Base-by-base conservation (phyloP, 2,888 invertebrate genomes). In the Gymnosoma rotundatum region DNA sequence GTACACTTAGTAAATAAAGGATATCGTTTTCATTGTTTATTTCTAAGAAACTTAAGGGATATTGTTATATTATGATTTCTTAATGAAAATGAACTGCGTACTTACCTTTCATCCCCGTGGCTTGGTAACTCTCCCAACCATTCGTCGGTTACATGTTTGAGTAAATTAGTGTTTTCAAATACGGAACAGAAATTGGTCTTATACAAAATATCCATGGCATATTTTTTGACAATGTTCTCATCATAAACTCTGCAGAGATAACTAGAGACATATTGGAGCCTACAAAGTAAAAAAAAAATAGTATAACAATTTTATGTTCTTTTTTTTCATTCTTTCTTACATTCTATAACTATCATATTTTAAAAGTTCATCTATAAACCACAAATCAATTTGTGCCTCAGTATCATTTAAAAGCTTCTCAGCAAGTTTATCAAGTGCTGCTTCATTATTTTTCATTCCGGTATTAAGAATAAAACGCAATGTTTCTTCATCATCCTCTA, bases 21-120 rank as follows among this genome's bases (percentile, higher is more conserved):
- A 25, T 25, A 25, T 25, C 2, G 25, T 25, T 25, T 25, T 25
- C 25, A 25, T 25, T 2, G 4, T 25, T 25, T 25, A 25, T 25
- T 25, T 25, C 4, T 25, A 25, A 25, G 25, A 25, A 25, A 25
- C 25, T 25, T 25, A n/a, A n/a, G n/a, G 5, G n/a, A 32, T 32
- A 32, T 32, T 32, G 2, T 32, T 5, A 32, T 5, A 32, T 32
- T 32, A 32, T 32, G n/a, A 32, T 32, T 32, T 32, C 25, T 32
- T 32, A 7, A 32, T 6, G 6, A 32, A 32, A 32, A 32, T 8
- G 32, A 5, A 32, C 32, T 2, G 32, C 8, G 32, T 32, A 9
- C 61, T 78, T 76, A 84, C 83, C 83, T 84, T 10, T 52, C 56
- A 54, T 79, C 63, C 42, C 81, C 83, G 25, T 87, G 79, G 16